Evolutionary conservation across 2,797 vertebrate species (phyloP).

Genomic region (Pelobates cultripes): DNA sequence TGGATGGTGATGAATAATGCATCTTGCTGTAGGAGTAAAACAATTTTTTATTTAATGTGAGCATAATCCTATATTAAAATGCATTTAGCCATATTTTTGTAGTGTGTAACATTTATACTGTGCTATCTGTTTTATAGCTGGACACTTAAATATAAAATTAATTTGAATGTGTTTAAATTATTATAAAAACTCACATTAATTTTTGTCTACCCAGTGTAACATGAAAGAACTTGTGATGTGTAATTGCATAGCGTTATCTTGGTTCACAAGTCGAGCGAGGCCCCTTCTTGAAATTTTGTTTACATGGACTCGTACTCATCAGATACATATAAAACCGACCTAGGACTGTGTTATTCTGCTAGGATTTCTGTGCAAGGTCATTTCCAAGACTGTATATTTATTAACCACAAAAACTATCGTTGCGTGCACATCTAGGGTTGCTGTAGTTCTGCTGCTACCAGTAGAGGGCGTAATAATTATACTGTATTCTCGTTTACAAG

Average conservation of each 20-base stretch:
- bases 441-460: neutral
- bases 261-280: no score
- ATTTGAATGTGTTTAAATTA: no score
- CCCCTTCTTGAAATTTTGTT: neutral
- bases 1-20: neutral
- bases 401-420: neutral
- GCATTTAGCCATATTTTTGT: no score
- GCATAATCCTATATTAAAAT: no score
- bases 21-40: neutral
- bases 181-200: no score
- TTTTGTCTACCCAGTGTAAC: no score
- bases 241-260: no score
- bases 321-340: neutral
- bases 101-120: no score
- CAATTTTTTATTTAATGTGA: no score
- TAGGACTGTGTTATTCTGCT: neutral
- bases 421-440: neutral
- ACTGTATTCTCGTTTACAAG: conserved; percentile 37
- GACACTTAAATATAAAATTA: no score
- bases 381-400: neutral
- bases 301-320: neutral
- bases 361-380: neutral
- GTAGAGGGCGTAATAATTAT: neutral
- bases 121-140: no score
- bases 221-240: no score